phyloP scores from a whole-genome alignment of 2,888 invertebrate genomes.

The Arrhopalites spinosus region DNA sequence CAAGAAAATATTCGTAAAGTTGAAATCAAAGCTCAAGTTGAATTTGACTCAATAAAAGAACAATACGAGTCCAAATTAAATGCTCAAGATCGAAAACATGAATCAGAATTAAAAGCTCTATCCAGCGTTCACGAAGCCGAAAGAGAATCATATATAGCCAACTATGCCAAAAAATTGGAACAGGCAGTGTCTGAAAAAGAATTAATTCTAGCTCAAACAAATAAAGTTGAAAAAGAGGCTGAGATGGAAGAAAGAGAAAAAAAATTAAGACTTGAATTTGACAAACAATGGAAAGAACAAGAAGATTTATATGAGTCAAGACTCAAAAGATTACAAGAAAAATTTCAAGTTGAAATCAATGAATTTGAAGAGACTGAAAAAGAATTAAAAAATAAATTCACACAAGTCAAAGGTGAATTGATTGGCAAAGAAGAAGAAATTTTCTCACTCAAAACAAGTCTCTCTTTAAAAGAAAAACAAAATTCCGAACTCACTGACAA shows the following conservation, averaged over 20 bases:
- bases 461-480: conserved; percentile 68
- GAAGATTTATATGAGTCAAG: conserved; percentile 68
- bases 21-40: conserved; percentile 51
- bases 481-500: conserved; percentile 66
- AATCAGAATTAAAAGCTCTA: conserved; percentile 64
- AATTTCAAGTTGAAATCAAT: conserved; percentile 73
- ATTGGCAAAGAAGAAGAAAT: conserved; percentile 69
- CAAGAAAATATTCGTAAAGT: conserved; percentile 51
- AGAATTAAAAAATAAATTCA: conserved; percentile 70
- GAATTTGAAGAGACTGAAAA: conserved; percentile 71
- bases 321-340: conserved; percentile 70
- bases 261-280: conserved; percentile 71
- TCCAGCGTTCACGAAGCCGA: conserved; percentile 68
- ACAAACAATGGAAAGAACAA: conserved; percentile 61
- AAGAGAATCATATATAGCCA: conserved; percentile 69
- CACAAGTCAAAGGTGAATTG: conserved; percentile 69
- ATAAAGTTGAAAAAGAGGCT: conserved; percentile 74
- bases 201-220: conserved; percentile 70
- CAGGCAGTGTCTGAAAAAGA: conserved; percentile 69
- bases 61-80: conserved; percentile 63
- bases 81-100: conserved; percentile 55
- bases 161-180: conserved; percentile 68
- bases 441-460: conserved; percentile 65
- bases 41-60: conserved; percentile 56
- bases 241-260: conserved; percentile 78